Percentiles rank a stretch among this genome's conserved stretches.
phyloP scores from a whole-genome alignment of 2,113 vertebrate genomes.

The Fulica atra region DNA sequence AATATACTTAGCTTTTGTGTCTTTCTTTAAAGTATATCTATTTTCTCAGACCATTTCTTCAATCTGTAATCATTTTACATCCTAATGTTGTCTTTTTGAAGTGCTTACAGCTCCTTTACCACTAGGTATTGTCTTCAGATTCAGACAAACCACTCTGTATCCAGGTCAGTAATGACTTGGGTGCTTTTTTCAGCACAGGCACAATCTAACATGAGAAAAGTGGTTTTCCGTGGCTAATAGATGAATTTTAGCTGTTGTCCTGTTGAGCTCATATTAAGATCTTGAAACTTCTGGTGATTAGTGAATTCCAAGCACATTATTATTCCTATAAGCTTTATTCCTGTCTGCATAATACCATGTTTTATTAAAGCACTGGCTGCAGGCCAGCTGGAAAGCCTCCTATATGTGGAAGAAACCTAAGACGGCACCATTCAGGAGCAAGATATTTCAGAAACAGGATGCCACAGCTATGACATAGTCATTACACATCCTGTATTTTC shows the following conservation, averaged over 20 bases:
- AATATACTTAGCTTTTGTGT: background rate
- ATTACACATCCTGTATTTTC: conserved; percentile 54
- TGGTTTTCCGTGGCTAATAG: background rate
- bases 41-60: background rate
- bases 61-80: background rate
- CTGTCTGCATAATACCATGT: conserved; percentile 36
- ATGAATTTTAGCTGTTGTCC: background rate
- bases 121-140: background rate
- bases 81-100: background rate
- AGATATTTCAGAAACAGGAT: conserved; percentile 57
- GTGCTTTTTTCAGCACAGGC: background rate
- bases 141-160: background rate
- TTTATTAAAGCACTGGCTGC: conserved; percentile 54
- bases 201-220: background rate
- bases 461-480: conserved; percentile 57
- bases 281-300: background rate
- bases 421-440: conserved; percentile 52
- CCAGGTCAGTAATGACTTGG: background rate
- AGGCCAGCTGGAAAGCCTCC: conserved; percentile 56
- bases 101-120: background rate
- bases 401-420: conserved; percentile 49
- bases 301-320: conserved; percentile 16
- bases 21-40: background rate
- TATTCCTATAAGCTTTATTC: conserved; percentile 36
- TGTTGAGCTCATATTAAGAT: background rate